phyloP scores from a whole-genome alignment of 2,888 invertebrate genomes.

The Pristionchus entomophagus region DNA sequence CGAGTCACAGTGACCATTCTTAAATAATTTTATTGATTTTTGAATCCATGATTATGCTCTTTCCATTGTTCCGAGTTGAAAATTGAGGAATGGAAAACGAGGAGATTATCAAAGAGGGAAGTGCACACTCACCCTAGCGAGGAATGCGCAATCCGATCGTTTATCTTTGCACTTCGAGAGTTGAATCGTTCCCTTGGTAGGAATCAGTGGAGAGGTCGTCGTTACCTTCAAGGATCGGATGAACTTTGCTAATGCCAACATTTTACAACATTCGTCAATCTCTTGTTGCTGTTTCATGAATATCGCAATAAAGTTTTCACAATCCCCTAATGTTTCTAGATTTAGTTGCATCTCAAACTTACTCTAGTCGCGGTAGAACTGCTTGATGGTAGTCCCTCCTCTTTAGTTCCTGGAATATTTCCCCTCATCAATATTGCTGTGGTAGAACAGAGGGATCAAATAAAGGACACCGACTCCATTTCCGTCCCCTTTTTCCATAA shows the following conservation, averaged over 20 bases:
- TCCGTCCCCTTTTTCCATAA: constrained; percentile 23
- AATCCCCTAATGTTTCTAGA: not conserved
- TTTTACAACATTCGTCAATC: no score
- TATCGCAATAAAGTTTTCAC: no score
- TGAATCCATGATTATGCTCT: no score
- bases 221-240: not conserved
- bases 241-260: no score
- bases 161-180: constrained; percentile 56
- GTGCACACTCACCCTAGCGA: constrained; percentile 59
- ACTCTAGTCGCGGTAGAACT: not conserved
- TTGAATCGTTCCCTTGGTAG: constrained; percentile 47
- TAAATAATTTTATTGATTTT: not conserved
- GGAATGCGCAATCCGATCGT: constrained; percentile 68
- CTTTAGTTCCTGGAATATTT: not conserved
- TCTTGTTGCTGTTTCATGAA: no score
- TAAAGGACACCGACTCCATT: not conserved
- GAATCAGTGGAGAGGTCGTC: constrained; percentile 41
- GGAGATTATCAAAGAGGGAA: not conserved
- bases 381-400: not conserved
- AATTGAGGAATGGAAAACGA: not conserved
- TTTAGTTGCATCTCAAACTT: no score
- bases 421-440: no score
- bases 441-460: not conserved
- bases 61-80: no score
- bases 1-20: constrained; percentile 70